Evolutionary conservation across 2,113 vertebrate genomes (phyloP).

Genomic region (Gobius niger): DNA sequence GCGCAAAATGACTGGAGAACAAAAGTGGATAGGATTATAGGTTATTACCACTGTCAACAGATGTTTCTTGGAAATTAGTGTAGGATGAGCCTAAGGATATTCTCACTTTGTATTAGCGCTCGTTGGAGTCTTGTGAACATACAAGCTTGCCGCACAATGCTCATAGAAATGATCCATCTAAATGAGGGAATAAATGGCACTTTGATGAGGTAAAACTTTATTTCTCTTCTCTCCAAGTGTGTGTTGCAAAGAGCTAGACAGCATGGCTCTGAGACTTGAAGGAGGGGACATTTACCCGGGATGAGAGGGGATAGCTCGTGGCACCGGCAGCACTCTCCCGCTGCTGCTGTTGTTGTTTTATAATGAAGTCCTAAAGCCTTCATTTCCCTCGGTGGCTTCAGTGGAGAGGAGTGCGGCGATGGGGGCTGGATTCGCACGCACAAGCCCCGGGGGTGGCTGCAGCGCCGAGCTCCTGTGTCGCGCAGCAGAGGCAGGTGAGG

Average conservation of each 20-base stretch:
- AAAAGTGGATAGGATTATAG: no score
- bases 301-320: conserved; percentile 58
- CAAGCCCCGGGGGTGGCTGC: conserved; percentile 64
- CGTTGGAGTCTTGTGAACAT: no score
- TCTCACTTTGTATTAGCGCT: no score
- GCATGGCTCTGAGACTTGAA: conserved; percentile 49
- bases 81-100: no score
- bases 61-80: no score
- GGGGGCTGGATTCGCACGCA: conserved; percentile 78
- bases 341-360: conserved; percentile 77
- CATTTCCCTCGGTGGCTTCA: conserved; percentile 77
- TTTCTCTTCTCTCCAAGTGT: conserved; percentile 2
- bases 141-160: background rate
- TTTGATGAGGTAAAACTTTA: conserved; percentile 27
- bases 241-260: conserved; percentile 26
- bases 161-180: background rate
- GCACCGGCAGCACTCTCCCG: conserved; percentile 67
- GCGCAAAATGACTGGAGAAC: no score
- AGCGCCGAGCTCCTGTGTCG: conserved; percentile 34
- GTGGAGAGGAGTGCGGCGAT: conserved; percentile 42
- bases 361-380: conserved; percentile 82
- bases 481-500: conserved; percentile 25
- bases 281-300: conserved; percentile 51
- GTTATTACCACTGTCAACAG: no score
- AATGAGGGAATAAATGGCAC: background rate